Evolutionary conservation across 2,888 invertebrate species (phyloP).

Genomic region (Thereva nobilitata): DNA sequence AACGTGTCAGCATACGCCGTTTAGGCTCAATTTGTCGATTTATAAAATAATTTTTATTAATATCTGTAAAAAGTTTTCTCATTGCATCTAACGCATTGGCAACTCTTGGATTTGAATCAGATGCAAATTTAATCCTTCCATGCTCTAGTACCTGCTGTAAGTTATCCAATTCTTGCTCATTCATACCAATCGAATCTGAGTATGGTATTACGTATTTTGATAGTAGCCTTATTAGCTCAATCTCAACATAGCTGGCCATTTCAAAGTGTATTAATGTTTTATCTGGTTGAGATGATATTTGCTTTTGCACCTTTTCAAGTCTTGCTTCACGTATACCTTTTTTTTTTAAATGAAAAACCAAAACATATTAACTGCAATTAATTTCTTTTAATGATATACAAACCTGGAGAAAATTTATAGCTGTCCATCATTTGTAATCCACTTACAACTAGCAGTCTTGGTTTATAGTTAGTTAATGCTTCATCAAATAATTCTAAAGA

Average conservation of each 20-base stretch:
- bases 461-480: slow-evolving; percentile 65
- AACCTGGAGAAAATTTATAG: slow-evolving; percentile 55
- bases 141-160: slow-evolving; percentile 70
- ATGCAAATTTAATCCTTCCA: slow-evolving; percentile 72
- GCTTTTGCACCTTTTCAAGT: slow-evolving; percentile 67
- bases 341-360: no score
- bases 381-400: neutral
- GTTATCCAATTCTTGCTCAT: slow-evolving; percentile 84
- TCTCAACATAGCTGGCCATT: slow-evolving; percentile 83
- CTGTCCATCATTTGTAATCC: slow-evolving; percentile 90
- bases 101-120: slow-evolving; percentile 78
- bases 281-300: slow-evolving; percentile 65
- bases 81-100: slow-evolving; percentile 81
- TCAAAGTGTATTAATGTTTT: slow-evolving; percentile 78
- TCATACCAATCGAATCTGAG: slow-evolving; percentile 84
- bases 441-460: slow-evolving; percentile 76
- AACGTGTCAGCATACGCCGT: slow-evolving; percentile 68
- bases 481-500: slow-evolving; percentile 72
- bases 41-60: slow-evolving; percentile 47
- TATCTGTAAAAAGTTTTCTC: slow-evolving; percentile 65
- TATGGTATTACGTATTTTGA: slow-evolving; percentile 71
- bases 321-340: slow-evolving; percentile 69
- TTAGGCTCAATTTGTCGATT: slow-evolving; percentile 51
- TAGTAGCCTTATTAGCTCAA: slow-evolving; percentile 68
- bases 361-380: slow-evolving; percentile 35